A percentile compares a stretch with the other conserved stretches of the same genome.
Conservation (phyloP, 2,113 vertebrate species). For the Nothobranchius kuhntae region DNA sequence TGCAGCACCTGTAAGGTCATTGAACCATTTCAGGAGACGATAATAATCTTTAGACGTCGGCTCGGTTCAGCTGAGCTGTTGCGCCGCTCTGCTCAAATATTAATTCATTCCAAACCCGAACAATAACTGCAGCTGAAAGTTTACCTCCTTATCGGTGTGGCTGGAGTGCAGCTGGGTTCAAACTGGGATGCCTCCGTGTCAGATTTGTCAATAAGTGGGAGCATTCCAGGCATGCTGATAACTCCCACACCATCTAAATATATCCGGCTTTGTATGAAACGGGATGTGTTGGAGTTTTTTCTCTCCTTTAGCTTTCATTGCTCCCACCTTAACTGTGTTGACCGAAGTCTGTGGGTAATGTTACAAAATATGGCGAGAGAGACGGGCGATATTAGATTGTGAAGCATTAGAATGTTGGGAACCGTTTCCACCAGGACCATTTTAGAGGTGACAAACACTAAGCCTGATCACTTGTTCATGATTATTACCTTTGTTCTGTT, state of each 20-base stretch:
- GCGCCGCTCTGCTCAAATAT: constrained; percentile 45
- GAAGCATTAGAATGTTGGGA: too few species aligned
- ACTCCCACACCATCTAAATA: neutral
- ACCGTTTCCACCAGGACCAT: too few species aligned
- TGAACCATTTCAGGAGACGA: constrained; percentile 16
- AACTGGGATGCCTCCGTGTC: neutral
- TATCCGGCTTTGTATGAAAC: neutral
- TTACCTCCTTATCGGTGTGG: constrained; percentile 19
- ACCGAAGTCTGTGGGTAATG: too few species aligned
- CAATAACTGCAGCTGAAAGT: constrained; percentile 29
- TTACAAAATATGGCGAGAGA: neutral
- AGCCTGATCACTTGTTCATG: too few species aligned
- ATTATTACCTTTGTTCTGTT: too few species aligned
- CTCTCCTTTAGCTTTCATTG: neutral
- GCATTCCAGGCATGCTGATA: constrained; percentile 18
- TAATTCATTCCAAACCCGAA: constrained; percentile 40
- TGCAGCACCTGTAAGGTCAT: constrained; percentile 1
- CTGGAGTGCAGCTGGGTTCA: constrained; percentile 15
- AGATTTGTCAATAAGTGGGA: constrained; percentile 21
- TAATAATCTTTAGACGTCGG: neutral
- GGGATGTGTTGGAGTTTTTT: neutral
- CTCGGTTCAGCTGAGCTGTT: constrained; percentile 2
- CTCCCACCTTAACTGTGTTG: neutral
- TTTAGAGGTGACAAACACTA: too few species aligned
- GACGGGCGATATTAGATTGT: too few species aligned